Percentiles rank a stretch among this genome's conserved stretches.
Conservation (phyloP, 1,140 invertebrate species). For the Fopius arisanus region DNA sequence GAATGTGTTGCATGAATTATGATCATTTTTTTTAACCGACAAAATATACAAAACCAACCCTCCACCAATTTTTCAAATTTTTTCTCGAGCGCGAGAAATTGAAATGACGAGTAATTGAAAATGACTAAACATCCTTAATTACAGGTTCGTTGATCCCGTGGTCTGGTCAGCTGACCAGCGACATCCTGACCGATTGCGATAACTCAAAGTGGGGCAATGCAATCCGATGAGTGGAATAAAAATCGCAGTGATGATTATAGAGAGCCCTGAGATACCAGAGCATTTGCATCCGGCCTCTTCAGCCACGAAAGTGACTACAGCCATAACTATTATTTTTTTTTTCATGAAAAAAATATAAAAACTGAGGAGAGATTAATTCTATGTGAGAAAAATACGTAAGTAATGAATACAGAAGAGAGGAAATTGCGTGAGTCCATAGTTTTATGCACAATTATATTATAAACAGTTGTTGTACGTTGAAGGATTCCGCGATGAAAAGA, state of each 20-base stretch:
- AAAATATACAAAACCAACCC: no score
- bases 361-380: background rate
- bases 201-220: conserved; percentile 20
- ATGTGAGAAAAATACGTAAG: background rate
- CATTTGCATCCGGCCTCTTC: background rate
- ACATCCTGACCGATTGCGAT: conserved; percentile 39
- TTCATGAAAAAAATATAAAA: background rate
- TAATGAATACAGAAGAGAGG: conserved; percentile 2
- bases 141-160: background rate
- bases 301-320: background rate
- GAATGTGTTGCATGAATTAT: no score
- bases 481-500: conserved; percentile 11
- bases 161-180: conserved; percentile 26
- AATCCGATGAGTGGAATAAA: conserved; percentile 2
- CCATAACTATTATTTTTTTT: background rate
- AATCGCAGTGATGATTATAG: conserved; percentile 7
- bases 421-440: conserved; percentile 8
- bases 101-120: no score
- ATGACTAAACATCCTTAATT: background rate
- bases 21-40: no score
- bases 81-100: background rate
- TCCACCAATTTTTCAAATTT: no score
- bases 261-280: background rate
- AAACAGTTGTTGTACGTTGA: conserved; percentile 15
- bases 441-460: conserved; percentile 25